A percentile compares a stretch with the other conserved stretches of the same genome.
Conservation (phyloP, 2,888 invertebrate genomes). For the Micoletzkya japonica region DNA sequence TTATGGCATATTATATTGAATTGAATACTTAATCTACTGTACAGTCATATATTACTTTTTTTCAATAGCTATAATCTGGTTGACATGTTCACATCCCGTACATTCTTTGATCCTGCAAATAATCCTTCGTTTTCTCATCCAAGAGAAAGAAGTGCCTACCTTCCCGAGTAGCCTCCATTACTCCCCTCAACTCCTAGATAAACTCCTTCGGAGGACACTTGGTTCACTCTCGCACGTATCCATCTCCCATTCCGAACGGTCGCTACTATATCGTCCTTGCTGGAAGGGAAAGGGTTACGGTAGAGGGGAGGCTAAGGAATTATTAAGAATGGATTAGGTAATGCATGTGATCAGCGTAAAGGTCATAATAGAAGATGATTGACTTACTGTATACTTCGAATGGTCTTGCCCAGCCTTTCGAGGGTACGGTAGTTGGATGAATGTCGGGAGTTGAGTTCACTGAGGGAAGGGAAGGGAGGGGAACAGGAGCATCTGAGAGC, state of each 20-base stretch:
- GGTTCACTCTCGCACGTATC: constrained; percentile 23
- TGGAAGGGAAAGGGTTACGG: not conserved
- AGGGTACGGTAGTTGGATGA: not conserved
- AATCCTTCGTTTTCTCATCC: not conserved
- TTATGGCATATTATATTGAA: no score
- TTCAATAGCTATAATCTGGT: constrained; percentile 23
- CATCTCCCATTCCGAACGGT: constrained; percentile 18
- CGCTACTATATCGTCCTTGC: constrained; percentile 11
- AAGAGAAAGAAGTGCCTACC: not conserved
- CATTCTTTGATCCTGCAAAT: constrained; percentile 21
- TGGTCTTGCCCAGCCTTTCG: not conserved
- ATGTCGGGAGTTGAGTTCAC: not conserved
- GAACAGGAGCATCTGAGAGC: constrained; percentile 12
- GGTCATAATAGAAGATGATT: no score
- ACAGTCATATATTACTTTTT: no score
- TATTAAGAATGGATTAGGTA: not conserved
- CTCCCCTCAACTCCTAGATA: constrained; percentile 23
- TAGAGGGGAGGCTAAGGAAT: not conserved
- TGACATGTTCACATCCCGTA: constrained; percentile 18
- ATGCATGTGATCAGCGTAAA: not conserved
- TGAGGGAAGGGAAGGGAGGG: constrained; percentile 19
- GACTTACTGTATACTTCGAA: no score
- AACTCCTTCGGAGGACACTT: constrained; percentile 5
- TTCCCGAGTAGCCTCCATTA: constrained; percentile 20
- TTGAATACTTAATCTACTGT: no score